These are phyloP conservation scores for Sarcophilus harrisii DNA, from an alignment of 2,797 vertebrate genomes.

Conservation along the genomic window DNA sequence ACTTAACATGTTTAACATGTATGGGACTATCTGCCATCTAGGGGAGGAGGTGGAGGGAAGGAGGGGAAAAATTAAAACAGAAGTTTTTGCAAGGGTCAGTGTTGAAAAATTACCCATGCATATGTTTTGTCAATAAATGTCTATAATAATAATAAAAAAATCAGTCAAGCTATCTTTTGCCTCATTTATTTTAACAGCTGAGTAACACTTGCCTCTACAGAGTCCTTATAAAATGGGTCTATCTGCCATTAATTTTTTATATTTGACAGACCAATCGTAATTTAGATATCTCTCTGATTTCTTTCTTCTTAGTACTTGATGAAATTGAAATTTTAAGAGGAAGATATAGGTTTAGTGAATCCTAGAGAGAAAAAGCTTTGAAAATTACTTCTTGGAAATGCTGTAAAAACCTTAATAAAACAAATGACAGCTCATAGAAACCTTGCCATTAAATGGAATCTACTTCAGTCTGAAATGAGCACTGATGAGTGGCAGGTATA, in stretches of 20 bases:
- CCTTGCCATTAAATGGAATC: not conserved
- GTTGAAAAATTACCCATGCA: too few relatives aligned
- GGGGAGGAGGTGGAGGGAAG: too few relatives aligned
- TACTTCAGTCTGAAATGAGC: conserved; percentile 15
- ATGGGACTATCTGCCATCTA: too few relatives aligned
- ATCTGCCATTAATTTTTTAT: not conserved
- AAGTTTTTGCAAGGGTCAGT: too few relatives aligned
- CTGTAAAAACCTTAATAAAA: conserved; percentile 23
- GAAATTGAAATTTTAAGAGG: conserved; percentile 17
- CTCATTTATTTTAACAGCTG: not conserved
- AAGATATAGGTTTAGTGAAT: conserved; percentile 31
- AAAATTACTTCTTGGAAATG: not conserved
- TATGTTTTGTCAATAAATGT: too few relatives aligned
- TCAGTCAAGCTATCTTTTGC: not conserved
- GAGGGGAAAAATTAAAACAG: too few relatives aligned
- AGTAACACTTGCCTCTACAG: not conserved
- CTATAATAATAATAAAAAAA: too few relatives aligned
- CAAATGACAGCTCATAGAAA: not conserved
- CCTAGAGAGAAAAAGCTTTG: conserved; percentile 7
- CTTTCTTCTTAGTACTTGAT: not conserved
- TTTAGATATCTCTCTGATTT: not conserved
- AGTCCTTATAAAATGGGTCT: not conserved
- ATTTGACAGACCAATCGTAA: conserved; percentile 7
- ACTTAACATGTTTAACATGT: too few relatives aligned
- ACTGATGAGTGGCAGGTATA: not conserved